Base-by-base conservation (phyloP, 1,140 invertebrate genomes). In the Diachasma alloeum region DNA sequence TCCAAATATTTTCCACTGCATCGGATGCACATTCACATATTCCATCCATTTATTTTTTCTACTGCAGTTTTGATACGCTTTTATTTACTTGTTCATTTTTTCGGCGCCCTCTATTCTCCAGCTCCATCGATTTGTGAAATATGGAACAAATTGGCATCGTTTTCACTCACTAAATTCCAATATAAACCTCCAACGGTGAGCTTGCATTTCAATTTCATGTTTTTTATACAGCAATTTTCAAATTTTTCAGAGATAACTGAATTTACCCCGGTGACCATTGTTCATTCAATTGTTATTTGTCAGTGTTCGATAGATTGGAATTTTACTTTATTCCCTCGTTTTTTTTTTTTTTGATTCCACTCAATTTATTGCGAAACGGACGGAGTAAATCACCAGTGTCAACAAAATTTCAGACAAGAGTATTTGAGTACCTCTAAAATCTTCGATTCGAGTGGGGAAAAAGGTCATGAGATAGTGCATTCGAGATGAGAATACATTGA, bases 1-100 rank as follows among this genome's bases (percentile, higher is more conserved):
- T 69, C 15, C 26, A 69, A 75, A 75, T 75, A 75, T 48, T 46
- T 75, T 48, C 24, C 59, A 63, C 66, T 70, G 15, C 42, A 22
- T 44, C 19, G 17, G 44, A 74, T 31, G 24, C 24, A 4, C 22
- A 59, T 72, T 56, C 19, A 24, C 22, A 13, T 26, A 63, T 63
- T 63, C 19, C 11, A 11, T 10, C 8, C 22, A 63, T 63, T 63
- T 31, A 63, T 31, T 63, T 63, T 63, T 26, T n/a, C n/a, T n/a
- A n/a, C n/a, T n/a, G n/a, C n/a, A n/a, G n/a, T n/a, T n/a, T 63
- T 11, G 4, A 26, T 26, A 6, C 13, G 13, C 6, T 70, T 19
- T n/a, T 26, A 24, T 19, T 15, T 53, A 1, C 8, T 24, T 19
- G 11, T 11, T 26, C 53, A 4, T 9, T 9, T 36, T 31, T 15